These are phyloP conservation scores for Drosophila sucinea DNA, from an alignment of 1,140 invertebrate species.

Conservation along the genomic window DNA sequence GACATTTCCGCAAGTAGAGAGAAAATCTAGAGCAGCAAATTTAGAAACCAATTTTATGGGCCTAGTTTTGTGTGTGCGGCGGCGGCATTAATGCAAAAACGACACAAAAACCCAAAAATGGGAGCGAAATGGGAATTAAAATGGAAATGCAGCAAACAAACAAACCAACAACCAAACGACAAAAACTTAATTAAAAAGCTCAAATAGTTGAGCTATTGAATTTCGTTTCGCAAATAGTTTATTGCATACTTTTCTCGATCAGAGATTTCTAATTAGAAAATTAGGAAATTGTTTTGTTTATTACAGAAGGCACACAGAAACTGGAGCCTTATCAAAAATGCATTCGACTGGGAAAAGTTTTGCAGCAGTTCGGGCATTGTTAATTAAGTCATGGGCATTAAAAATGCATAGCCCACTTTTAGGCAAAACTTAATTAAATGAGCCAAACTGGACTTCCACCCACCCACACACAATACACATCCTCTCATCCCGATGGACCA, in stretches of 20 bases:
- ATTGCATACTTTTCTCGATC: slow-evolving; percentile 49
- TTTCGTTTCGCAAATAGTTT: slow-evolving; percentile 60
- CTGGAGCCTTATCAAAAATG: slow-evolving; percentile 55
- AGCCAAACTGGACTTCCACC: slow-evolving; percentile 43
- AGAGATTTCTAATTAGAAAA: slow-evolving; percentile 55
- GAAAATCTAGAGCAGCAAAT: slow-evolving; percentile 37
- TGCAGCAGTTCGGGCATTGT: slow-evolving; percentile 31
- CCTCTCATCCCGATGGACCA: slow-evolving; percentile 33
- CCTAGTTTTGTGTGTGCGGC: slow-evolving; percentile 43
- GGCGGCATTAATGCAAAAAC: slow-evolving; percentile 58
- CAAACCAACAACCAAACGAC: slow-evolving; percentile 3
- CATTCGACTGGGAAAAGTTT: slow-evolving; percentile 50
- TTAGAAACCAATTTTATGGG: slow-evolving; percentile 53
- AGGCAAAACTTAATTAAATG: slow-evolving; percentile 66
- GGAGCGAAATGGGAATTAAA: slow-evolving; percentile 32
- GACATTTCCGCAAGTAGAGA: slow-evolving; percentile 60
- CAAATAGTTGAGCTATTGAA: slow-evolving; percentile 46
- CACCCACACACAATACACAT: not conserved
- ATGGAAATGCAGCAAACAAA: slow-evolving; percentile 41
- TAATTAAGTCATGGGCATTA: slow-evolving; percentile 59
- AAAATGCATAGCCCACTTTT: slow-evolving; percentile 60
- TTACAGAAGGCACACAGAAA: slow-evolving; percentile 2
- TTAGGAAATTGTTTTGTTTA: slow-evolving; percentile 66
- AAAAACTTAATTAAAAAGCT: slow-evolving; percentile 68
- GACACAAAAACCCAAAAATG: slow-evolving; percentile 15